These are phyloP conservation scores for Cotesia glomerata DNA, from an alignment of 1,140 invertebrate species.

Conservation along the genomic window DNA sequence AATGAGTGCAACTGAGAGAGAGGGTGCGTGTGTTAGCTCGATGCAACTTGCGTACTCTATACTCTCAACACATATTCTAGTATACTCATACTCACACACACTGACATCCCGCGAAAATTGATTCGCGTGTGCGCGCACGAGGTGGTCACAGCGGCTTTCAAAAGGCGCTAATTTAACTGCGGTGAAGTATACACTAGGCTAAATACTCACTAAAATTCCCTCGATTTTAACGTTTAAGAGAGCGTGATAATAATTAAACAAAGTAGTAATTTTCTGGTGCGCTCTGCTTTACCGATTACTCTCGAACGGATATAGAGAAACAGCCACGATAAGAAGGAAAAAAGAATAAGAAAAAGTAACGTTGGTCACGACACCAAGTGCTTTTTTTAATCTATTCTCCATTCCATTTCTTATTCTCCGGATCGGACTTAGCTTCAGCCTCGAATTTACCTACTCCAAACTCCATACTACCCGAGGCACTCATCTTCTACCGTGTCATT, in stretches of 20 bases:
- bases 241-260: slow-evolving; percentile 10
- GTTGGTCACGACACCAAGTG: background rate
- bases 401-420: slow-evolving; percentile 17
- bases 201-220: slow-evolving; percentile 25
- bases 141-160: slow-evolving; percentile 1
- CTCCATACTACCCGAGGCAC: slow-evolving; percentile 41
- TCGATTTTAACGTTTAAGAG: slow-evolving; percentile 21
- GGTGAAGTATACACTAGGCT: slow-evolving; percentile 20
- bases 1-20: slow-evolving; percentile 1
- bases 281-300: too few species aligned
- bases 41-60: background rate
- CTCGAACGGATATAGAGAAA: too few species aligned
- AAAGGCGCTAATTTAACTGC: slow-evolving; percentile 23
- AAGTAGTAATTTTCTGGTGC: background rate
- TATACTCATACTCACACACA: too few species aligned
- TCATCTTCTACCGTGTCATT: slow-evolving; percentile 61
- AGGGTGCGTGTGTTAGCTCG: background rate
- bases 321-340: background rate
- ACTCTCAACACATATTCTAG: background rate
- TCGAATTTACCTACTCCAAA: slow-evolving; percentile 52
- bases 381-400: background rate
- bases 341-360: background rate
- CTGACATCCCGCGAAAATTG: slow-evolving; percentile 2
- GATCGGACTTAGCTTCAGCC: slow-evolving; percentile 23
- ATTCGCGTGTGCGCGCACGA: slow-evolving; percentile 16